Evolutionary conservation across 2,888 invertebrate genomes (phyloP).

Genomic region (Acanthosoma haemorrhoidale): DNA sequence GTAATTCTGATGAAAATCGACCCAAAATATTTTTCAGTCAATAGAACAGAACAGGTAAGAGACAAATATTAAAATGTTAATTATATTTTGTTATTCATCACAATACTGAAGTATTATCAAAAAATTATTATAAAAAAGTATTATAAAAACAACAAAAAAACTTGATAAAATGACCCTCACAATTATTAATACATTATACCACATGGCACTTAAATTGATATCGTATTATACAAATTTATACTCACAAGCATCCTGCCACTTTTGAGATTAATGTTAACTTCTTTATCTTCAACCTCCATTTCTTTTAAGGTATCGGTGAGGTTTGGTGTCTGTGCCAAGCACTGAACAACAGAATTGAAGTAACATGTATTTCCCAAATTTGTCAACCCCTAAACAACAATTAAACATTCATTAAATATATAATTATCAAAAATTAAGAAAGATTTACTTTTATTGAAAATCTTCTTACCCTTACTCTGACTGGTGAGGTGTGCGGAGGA

Average conservation of each 20-base stretch:
- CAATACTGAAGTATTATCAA: too few species aligned
- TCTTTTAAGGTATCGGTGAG: constrained; percentile 65
- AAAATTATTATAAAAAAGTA: too few species aligned
- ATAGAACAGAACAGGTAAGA: too few species aligned
- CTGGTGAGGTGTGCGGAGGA: not conserved
- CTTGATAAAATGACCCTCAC: too few species aligned
- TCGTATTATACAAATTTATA: too few species aligned
- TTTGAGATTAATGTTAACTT: constrained; percentile 44
- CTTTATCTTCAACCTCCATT: constrained; percentile 54
- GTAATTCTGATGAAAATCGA: too few species aligned
- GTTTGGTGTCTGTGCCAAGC: constrained; percentile 79
- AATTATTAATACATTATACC: too few species aligned
- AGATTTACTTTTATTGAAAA: not conserved
- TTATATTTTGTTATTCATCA: too few species aligned
- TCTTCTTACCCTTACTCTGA: not conserved
- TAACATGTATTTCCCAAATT: constrained; percentile 97
- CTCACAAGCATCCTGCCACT: constrained; percentile 36
- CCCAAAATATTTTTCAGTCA: too few species aligned
- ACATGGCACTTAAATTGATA: too few species aligned
- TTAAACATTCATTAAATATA: not conserved
- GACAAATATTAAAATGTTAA: too few species aligned
- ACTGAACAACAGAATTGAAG: constrained; percentile 94
- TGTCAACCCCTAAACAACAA: constrained; percentile 61
- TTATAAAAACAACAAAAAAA: too few species aligned
- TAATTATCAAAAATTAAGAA: not conserved